A percentile compares a stretch with the other conserved stretches of the same genome.
phyloP scores from a whole-genome alignment of 2,888 invertebrate genomes.

The Lasioglossum lativentre region DNA sequence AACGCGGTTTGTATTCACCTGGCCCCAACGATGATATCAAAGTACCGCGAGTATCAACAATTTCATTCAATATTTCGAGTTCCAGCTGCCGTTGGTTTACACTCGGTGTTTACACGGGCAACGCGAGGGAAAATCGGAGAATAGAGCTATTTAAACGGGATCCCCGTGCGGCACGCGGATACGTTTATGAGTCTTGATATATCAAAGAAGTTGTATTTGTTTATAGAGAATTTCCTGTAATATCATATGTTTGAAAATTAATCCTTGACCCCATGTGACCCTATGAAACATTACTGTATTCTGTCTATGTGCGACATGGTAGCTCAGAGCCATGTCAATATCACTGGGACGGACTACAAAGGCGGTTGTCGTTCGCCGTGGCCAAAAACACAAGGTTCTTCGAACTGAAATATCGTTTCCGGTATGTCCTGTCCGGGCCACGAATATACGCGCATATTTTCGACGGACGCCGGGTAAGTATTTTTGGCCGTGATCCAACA shows the following conservation, averaged over 20 bases:
- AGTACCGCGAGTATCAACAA: constrained; percentile 32
- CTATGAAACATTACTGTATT: background rate
- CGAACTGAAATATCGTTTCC: constrained; percentile 65
- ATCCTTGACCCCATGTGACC: background rate
- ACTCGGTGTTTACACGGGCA: constrained; percentile 19
- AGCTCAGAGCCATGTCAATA: constrained; percentile 29
- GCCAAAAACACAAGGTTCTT: constrained; percentile 36
- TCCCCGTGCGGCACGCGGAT: background rate
- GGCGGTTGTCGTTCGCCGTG: background rate
- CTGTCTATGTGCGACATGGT: background rate
- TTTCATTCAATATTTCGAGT: constrained; percentile 46
- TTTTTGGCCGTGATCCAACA: constrained; percentile 62
- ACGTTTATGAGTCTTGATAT: background rate
- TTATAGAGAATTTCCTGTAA: background rate
- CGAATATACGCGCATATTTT: constrained; percentile 43
- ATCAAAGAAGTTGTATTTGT: background rate
- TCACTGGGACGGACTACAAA: constrained; percentile 16
- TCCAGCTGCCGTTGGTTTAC: background rate
- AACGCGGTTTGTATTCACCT: constrained; percentile 13
- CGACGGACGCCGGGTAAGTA: constrained; percentile 33
- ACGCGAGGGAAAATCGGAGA: background rate
- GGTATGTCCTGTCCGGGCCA: constrained; percentile 51
- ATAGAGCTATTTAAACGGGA: constrained; percentile 32
- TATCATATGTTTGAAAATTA: background rate
- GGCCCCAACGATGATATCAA: background rate